Base-by-base conservation (phyloP, 1,140 invertebrate species). In the Hyles euphorbiae region DNA sequence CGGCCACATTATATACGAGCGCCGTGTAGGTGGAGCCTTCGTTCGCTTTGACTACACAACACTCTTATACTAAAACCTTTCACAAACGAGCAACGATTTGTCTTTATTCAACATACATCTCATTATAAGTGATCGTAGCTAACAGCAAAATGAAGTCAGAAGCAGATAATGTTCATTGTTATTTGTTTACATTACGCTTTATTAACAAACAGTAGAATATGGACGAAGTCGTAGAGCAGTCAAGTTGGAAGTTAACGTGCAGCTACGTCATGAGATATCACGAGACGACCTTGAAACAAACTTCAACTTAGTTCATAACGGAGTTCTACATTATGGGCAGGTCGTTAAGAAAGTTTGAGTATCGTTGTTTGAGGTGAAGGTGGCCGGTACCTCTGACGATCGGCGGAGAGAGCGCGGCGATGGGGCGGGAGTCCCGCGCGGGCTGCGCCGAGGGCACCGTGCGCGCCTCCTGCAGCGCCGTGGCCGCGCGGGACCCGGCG, bases 391-490 rank as follows among this genome's bases (percentile, higher is more conserved):
- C 94, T 92, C 94, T 92, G 81, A 90, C 90, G 72, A 93, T 94
- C 69, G 93, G 91, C 60, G 95, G 94, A 61, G 94, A 95, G 77
- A 95, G 92, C 60, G 91, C 90, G 72, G 79, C 72, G 90, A 87
- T 77, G 68, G 85, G 65, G 70, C 85, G 60, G 71, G 87, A 77
- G 78, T 89, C 86, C 34, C 89, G 87, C 53, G 85, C 84, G 4
- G 83, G 85, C 65, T 77, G 77, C 76, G 83, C 86, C 48, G 88
- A 91, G 56, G 87, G 92, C 49, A 95, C 93, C 2, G 94, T 91
- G 5, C 94, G 89, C 40, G 93, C 92, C 72, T 96, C 95, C 73
- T 96, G 94, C 52, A 96, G 91, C 0, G 94, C 94, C 12, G 93
- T 94, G 2, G 94, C 94, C 0, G 94, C 94, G 36, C 94, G 91